Conservation (phyloP, 2,797 vertebrate genomes). For the Xyrichtys novacula region DNA sequence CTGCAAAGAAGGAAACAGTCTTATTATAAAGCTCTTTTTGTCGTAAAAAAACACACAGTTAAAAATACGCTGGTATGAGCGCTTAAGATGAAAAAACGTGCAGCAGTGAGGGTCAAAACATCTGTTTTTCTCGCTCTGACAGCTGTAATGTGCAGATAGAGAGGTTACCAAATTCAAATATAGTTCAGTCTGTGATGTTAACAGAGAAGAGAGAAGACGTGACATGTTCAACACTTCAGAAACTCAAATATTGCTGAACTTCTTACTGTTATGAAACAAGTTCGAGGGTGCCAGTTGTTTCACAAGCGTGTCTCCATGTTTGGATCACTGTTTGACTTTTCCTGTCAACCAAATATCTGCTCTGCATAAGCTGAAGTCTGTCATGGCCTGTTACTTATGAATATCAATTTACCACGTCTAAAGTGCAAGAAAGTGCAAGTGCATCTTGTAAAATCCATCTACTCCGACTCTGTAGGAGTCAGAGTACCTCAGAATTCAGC, state of each 20-base stretch:
- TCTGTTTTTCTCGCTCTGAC: no score
- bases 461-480: no score
- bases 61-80: neutral
- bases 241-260: slow-evolving; percentile 4
- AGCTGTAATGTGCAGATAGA: no score
- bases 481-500: no score
- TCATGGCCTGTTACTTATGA: neutral
- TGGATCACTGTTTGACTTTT: slow-evolving; percentile 4
- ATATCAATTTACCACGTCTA: no score
- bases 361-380: neutral
- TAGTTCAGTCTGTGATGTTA: neutral
- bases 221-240: neutral
- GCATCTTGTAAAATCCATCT: no score
- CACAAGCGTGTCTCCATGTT: slow-evolving; percentile 26
- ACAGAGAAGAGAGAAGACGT: no score
- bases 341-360: slow-evolving; percentile 16
- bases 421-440: no score
- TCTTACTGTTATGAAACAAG: slow-evolving; percentile 22
- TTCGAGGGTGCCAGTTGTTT: slow-evolving; percentile 28
- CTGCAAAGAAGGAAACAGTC: neutral
- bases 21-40: neutral
- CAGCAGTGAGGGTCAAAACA: no score
- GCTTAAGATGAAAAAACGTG: neutral
- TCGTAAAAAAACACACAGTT: neutral
- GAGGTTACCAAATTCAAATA: no score